phyloP scores from a whole-genome alignment of 2,888 invertebrate genomes.

The Melipona beecheii region DNA sequence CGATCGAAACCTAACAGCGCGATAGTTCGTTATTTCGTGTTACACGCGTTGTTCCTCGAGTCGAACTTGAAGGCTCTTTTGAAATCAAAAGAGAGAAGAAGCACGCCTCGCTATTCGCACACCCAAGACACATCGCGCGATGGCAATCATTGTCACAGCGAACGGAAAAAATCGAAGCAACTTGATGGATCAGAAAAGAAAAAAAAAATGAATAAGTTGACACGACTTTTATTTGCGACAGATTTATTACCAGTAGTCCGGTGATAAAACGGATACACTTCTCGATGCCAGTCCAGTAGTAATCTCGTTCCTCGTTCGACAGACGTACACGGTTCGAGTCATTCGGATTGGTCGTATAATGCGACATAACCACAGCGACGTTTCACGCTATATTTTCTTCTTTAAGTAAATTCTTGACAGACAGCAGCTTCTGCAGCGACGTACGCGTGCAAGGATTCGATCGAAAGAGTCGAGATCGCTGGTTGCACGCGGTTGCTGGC shows the following conservation, averaged over 20 bases:
- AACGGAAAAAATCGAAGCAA: background rate
- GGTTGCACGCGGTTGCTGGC: conserved; percentile 50
- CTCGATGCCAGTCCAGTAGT: conserved; percentile 6
- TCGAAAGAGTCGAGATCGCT: conserved; percentile 47
- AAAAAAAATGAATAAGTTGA: conserved; percentile 47
- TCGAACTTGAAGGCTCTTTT: no score
- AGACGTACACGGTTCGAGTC: conserved; percentile 51
- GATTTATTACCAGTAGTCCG: conserved; percentile 64
- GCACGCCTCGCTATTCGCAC: background rate
- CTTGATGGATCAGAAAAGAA: background rate
- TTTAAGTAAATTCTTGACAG: conserved; percentile 36
- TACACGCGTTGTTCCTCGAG: background rate
- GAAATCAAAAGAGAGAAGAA: no score
- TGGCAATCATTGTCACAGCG: background rate
- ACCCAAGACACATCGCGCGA: background rate
- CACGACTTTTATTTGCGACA: conserved; percentile 57
- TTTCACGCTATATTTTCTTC: conserved; percentile 9
- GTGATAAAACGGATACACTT: conserved; percentile 62
- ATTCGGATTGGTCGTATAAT: conserved; percentile 54
- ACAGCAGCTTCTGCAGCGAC: conserved; percentile 65
- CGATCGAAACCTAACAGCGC: conserved; percentile 15
- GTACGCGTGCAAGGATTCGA: conserved; percentile 43
- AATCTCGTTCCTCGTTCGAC: conserved; percentile 20
- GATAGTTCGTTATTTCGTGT: background rate
- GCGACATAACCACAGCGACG: conserved; percentile 67